Conservation (phyloP, 2,113 vertebrate genomes). For the Benitochromis conjunctus region DNA sequence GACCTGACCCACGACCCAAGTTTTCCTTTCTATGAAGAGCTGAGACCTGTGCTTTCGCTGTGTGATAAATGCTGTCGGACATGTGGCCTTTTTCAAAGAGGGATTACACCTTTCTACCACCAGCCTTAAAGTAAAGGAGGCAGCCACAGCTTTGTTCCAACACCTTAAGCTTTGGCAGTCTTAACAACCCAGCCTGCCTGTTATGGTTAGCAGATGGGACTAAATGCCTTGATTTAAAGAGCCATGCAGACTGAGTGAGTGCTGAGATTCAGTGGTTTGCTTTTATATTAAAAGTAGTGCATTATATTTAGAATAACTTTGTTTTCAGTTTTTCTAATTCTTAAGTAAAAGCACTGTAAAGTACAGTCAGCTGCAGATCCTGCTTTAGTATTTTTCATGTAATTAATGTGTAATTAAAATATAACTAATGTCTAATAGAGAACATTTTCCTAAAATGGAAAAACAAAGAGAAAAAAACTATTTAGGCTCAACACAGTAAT, state of each 20-base stretch:
- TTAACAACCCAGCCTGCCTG: conserved; percentile 13
- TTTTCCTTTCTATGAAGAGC: not conserved
- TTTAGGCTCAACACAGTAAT: not conserved
- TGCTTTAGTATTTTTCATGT: not conserved
- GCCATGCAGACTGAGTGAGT: not conserved
- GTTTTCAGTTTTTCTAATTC: not conserved
- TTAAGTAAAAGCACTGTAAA: not conserved
- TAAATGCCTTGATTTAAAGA: not conserved
- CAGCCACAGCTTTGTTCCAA: not conserved
- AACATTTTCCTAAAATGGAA: not conserved
- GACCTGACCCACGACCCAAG: not conserved
- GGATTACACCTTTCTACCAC: conserved; percentile 28
- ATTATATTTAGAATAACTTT: not conserved
- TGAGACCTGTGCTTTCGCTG: not conserved
- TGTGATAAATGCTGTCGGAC: conserved; percentile 18
- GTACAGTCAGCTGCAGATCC: not conserved
- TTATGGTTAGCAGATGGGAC: conserved; percentile 24
- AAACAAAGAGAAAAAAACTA: not conserved
- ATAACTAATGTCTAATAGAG: not conserved
- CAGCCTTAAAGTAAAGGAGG: not conserved
- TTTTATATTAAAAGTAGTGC: not conserved
- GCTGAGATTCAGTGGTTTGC: not conserved
- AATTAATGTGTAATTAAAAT: not conserved
- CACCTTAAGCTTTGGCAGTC: conserved; percentile 19
- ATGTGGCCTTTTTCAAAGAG: conserved; percentile 34